Conservation (phyloP, 2,888 invertebrate species). For the Mesochorus sp. region DNA sequence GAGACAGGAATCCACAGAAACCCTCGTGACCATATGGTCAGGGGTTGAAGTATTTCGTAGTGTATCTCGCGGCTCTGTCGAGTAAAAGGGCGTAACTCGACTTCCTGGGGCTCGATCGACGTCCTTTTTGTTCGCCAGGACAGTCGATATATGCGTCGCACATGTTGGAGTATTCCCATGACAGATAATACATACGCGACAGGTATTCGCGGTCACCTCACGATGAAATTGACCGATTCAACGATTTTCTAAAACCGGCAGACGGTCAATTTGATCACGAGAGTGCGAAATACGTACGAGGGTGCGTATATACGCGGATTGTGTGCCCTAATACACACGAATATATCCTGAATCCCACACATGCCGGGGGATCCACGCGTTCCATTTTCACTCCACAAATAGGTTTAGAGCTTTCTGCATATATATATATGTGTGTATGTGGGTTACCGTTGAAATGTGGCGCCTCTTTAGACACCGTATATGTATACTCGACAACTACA, state of each 20-base stretch:
- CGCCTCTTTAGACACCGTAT: too few relatives aligned
- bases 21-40: conserved; percentile 39
- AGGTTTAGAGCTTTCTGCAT: too few relatives aligned
- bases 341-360: too few relatives aligned
- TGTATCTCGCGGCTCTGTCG: neutral
- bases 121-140: neutral
- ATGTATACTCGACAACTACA: too few relatives aligned
- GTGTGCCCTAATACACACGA: too few relatives aligned
- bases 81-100: neutral
- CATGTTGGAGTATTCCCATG: conserved; percentile 52
- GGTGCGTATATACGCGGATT: neutral
- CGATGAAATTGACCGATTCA: conserved; percentile 2
- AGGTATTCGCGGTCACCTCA: conserved; percentile 9
- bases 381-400: neutral
- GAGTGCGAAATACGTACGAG: neutral
- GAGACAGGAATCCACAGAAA: conserved; percentile 21
- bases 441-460: too few relatives aligned
- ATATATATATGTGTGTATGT: too few relatives aligned
- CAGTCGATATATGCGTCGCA: conserved; percentile 8
- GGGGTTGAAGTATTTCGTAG: conserved; percentile 3
- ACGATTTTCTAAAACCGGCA: too few relatives aligned
- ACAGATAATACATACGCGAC: conserved; percentile 21
- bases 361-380: neutral
- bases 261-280: conserved; percentile 2
- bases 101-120: too few relatives aligned